Percentiles rank a stretch among this genome's conserved stretches.
phyloP scores from a whole-genome alignment of 2,797 vertebrate genomes.

The Lepidocolaptes lacrymiger region DNA sequence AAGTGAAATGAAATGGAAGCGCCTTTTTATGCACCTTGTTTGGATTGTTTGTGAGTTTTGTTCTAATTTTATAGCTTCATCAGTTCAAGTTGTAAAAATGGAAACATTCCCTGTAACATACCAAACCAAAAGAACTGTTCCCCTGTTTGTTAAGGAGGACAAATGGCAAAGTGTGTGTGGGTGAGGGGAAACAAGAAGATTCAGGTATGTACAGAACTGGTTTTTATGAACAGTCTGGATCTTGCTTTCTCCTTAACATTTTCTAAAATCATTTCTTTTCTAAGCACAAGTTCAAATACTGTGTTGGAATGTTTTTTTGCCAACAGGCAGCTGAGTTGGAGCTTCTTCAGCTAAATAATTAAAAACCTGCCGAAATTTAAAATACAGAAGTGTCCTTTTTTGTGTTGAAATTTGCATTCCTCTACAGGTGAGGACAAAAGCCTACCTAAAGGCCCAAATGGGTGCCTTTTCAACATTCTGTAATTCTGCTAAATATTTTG shows the following conservation, averaged over 20 bases:
- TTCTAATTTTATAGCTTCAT: neutral
- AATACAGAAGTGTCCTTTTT: rapidly evolving
- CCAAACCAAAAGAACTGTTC: neutral
- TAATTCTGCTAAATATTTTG: neutral
- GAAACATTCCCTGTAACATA: neutral
- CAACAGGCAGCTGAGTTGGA: neutral
- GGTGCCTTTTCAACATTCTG: neutral
- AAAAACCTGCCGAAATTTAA: neutral
- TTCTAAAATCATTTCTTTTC: neutral
- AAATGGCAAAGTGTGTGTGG: neutral
- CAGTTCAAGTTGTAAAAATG: neutral
- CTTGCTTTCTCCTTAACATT: neutral
- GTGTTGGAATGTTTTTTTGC: neutral
- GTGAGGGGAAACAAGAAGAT: neutral
- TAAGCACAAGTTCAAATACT: neutral
- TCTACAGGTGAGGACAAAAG: neutral
- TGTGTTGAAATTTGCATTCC: neutral
- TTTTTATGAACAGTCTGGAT: neutral
- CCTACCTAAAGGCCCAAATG: neutral
- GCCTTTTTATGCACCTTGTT: neutral
- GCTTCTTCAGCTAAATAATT: neutral
- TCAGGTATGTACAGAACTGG: neutral
- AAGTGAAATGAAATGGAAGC: neutral
- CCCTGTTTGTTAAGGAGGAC: neutral
- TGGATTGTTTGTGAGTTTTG: neutral